Base-by-base conservation (phyloP, 1,140 invertebrate species). In the Magallana angulata region DNA sequence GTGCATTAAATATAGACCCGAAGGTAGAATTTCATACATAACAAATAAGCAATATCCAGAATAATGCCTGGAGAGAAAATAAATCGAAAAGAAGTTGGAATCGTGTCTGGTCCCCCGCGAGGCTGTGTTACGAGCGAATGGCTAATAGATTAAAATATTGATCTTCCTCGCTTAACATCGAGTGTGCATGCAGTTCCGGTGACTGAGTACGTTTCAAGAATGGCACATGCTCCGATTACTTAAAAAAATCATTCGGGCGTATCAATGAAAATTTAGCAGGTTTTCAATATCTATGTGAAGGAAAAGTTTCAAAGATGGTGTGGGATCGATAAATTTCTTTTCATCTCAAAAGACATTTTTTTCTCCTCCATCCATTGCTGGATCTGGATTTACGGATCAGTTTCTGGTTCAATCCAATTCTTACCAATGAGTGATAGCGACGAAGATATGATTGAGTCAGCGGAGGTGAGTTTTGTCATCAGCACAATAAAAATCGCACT, bases 111-210 rank as follows among this genome's bases (percentile, higher is more conserved):
- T 36, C 68, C 18, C 68, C 24, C 60, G 60, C 24, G 68, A 76
- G 68, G 8, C 68, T 5, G 24, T 76, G 68, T 76, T 76, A 12
- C 68, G 68, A 76, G 68, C 68, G 68, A 76, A 76, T 76, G 24
- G 68, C 30, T 30, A 30, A 76, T 76, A 76, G 68, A 76, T 76
- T 76, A 30, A 76, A 62, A 76, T 76, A 76, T 76, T 30, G 68
- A 76, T 76, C 68, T 76, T 30, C 36, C 12, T 62, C 60, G 60
- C n/a, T 36, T 6, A 76, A 76, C 24, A 30, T 30, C 36, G 7
- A 30, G 36, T 30, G 68, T 30, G 68, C 68, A 76, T 36, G 18
- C 18, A 30, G 36, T 76, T 76, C 1, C 24, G n/a, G n/a, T 18
- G 68, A 30, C 7, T 24, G 68, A 11, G 68, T 36, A 30, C 30